Base-by-base conservation (phyloP, 2,113 vertebrate genomes). In the Cercocebus atys region DNA sequence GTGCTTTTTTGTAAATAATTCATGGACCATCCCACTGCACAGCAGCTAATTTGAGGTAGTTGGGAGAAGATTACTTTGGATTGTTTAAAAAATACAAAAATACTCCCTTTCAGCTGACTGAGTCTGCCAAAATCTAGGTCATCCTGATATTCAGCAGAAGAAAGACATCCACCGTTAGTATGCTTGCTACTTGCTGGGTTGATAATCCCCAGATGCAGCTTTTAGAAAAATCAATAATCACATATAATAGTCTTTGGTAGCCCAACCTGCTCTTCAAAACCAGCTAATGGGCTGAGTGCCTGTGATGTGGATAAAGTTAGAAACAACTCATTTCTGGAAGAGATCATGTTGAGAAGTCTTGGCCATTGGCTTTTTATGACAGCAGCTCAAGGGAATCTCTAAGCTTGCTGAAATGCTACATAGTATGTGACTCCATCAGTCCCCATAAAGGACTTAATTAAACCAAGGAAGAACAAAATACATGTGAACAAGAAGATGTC, bases 271-370 rank as follows among this genome's bases (percentile, higher is more conserved):
- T 96, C 73, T 94, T 79, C 85, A 83, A 81, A 85, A 95, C 43
- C 78, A 88, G 79, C 59, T 98, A 97, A 96, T 89, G 57, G 91
- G 52, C 61, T 92, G 93, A 92, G 76, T 79, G 35, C 35, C 93
- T 97, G 55, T 87, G 94, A 95, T 97, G 70, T 88, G 55, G 82
- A 88, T 97, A 97, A 98, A 98, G 68, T 93, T 95, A 97, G 93
- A 98, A 98, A 87, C 13, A 59, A 82, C 90, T 97, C 96, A 98
- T 98, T 98, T 97, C 64, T 83, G 55, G 55, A 93, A 94, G 80
- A 97, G 70, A 88, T 96, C 80, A 43, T 92, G 80, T 35, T 95
- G 94, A 94, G 93, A 98, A 94, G 72, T 95, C 83, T 97, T 95
- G 93, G 80, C 66, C 12, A 11, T 43, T 82, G 43, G 75, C 45